These are phyloP conservation scores for Cremastobaeus sp. DNA, from an alignment of 2,888 invertebrate species.

Conservation along the genomic window DNA sequence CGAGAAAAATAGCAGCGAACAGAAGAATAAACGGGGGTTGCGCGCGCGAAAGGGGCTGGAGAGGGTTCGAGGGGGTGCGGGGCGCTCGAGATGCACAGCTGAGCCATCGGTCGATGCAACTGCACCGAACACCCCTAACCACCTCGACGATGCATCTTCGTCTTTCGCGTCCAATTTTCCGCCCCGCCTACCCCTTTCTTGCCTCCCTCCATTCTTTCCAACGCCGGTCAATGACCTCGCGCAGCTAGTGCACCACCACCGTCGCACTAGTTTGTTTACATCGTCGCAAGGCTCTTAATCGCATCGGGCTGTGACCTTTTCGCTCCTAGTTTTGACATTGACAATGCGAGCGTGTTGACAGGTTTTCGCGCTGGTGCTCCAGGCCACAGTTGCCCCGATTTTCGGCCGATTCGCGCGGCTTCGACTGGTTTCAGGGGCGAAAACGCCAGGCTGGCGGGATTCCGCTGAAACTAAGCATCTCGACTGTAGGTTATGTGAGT, in stretches of 20 bases:
- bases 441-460: too few relatives aligned
- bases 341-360: conserved; percentile 17
- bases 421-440: too few relatives aligned
- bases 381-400: neutral
- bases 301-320: conserved; percentile 67
- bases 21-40: conserved; percentile 48
- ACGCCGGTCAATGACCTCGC: conserved; percentile 76
- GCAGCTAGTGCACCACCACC: conserved; percentile 67
- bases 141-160: conserved; percentile 51
- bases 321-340: conserved; percentile 36
- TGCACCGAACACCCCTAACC: conserved; percentile 68
- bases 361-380: neutral
- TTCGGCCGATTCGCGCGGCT: neutral
- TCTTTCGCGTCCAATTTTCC: conserved; percentile 53
- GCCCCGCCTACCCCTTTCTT: conserved; percentile 48
- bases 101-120: conserved; percentile 75
- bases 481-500: too few relatives aligned
- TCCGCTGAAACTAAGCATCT: too few relatives aligned
- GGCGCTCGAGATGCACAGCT: conserved; percentile 70
- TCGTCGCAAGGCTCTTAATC: conserved; percentile 73
- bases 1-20: conserved; percentile 62
- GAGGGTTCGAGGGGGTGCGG: conserved; percentile 20
- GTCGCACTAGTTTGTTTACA: conserved; percentile 73
- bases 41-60: conserved; percentile 19
- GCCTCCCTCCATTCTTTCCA: conserved; percentile 63